phyloP scores from a whole-genome alignment of 2,113 vertebrate species.

The Paralichthys olivaceus region DNA sequence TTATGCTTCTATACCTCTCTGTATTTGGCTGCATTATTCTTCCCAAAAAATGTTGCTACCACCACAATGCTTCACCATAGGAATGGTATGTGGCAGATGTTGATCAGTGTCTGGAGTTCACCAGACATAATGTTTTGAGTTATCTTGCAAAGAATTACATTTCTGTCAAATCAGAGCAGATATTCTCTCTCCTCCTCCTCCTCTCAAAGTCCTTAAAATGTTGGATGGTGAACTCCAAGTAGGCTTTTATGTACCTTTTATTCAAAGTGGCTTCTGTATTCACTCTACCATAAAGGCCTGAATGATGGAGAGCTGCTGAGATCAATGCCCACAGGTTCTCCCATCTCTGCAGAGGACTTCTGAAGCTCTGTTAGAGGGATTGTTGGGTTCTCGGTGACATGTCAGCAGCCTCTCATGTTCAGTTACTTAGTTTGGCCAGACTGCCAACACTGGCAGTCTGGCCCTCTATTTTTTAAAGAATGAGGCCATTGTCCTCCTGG shows the following conservation, averaged over 20 bases:
- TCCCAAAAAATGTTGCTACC: too few species aligned
- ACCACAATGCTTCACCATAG: too few species aligned
- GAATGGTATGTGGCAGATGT: too few species aligned
- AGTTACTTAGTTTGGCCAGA: background rate
- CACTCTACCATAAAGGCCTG: background rate
- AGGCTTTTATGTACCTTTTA: background rate
- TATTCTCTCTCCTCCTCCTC: too few species aligned
- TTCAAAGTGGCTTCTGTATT: background rate
- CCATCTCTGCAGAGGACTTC: background rate
- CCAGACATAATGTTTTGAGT: too few species aligned
- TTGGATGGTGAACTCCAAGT: background rate
- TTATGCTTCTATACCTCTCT: background rate
- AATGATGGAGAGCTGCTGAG: background rate
- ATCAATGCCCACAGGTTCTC: background rate
- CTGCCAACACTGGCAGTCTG: too few species aligned
- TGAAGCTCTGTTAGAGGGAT: background rate
- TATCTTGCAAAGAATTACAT: too few species aligned
- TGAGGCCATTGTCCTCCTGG: constrained; percentile 1
- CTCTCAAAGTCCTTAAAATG: too few species aligned
- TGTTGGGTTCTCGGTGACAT: background rate
- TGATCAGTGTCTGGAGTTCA: too few species aligned
- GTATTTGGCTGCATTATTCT: too few species aligned
- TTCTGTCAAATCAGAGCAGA: too few species aligned
- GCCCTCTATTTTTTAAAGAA: background rate
- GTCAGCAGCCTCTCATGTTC: background rate